Evolutionary conservation across 2,888 invertebrate species (phyloP).

Genomic region (Rhaphigaster nebulosa): DNA sequence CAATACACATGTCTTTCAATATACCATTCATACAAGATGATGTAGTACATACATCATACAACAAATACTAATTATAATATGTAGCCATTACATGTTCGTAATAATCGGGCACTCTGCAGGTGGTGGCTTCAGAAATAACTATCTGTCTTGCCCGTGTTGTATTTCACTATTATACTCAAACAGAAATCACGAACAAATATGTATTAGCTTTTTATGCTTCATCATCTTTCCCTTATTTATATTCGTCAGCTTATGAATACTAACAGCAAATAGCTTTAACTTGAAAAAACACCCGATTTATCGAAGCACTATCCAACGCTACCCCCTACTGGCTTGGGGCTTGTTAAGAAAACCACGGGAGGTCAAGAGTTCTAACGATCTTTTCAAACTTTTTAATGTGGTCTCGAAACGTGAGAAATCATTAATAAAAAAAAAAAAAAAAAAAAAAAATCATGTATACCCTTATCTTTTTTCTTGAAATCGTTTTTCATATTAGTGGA

Average conservation of each 20-base stretch:
- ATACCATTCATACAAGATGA: background rate
- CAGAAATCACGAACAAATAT: background rate
- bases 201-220: background rate
- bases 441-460: background rate
- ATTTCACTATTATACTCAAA: background rate
- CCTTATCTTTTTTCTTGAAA: background rate
- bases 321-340: background rate
- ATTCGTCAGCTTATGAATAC: background rate
- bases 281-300: background rate
- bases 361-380: background rate
- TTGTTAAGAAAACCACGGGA: background rate
- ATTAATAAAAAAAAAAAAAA: background rate
- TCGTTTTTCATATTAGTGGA: background rate
- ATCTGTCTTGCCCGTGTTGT: background rate
- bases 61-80: background rate
- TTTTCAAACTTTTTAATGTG: background rate
- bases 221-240: background rate
- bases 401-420: background rate
- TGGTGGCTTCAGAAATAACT: background rate
- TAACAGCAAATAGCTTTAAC: background rate
- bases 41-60: background rate
- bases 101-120: background rate
- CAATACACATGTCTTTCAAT: too few relatives aligned
- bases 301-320: background rate
- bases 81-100: background rate